phyloP scores from a whole-genome alignment of 2,113 vertebrate species.

The Onychorhynchus coronatus region DNA sequence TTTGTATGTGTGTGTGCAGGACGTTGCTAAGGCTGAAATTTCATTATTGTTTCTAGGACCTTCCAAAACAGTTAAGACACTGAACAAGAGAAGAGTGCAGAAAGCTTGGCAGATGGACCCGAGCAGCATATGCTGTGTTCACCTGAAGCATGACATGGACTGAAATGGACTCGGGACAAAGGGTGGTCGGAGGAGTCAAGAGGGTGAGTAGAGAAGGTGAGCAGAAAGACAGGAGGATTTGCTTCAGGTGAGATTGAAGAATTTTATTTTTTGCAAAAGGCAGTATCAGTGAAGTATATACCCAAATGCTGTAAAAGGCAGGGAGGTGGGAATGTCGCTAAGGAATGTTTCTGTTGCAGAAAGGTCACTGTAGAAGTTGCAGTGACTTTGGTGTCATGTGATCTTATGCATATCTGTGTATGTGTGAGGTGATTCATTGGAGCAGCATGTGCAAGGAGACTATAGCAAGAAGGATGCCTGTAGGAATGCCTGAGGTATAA shows the following conservation, averaged over 20 bases:
- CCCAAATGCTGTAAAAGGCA: not conserved
- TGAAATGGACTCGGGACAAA: not conserved
- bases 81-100: not conserved
- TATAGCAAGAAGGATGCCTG: not conserved
- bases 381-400: slow-evolving; percentile 13
- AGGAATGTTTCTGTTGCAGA: not conserved
- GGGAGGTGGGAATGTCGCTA: not conserved
- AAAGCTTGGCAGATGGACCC: not conserved
- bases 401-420: not conserved
- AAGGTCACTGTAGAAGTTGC: not conserved
- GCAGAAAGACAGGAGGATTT: not conserved
- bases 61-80: not conserved
- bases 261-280: not conserved
- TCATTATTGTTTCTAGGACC: not conserved
- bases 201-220: not conserved
- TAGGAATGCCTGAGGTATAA: not conserved
- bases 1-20: not conserved
- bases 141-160: not conserved
- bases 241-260: not conserved
- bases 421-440: not conserved
- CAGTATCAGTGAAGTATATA: not conserved
- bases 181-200: not conserved
- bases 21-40: not conserved
- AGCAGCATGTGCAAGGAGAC: not conserved
- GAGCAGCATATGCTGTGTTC: not conserved